Percentiles rank a stretch among this genome's conserved stretches.
These are phyloP conservation scores for Propithecus perrieri DNA, from an alignment of 2,797 vertebrate species.

Conservation along the genomic window DNA sequence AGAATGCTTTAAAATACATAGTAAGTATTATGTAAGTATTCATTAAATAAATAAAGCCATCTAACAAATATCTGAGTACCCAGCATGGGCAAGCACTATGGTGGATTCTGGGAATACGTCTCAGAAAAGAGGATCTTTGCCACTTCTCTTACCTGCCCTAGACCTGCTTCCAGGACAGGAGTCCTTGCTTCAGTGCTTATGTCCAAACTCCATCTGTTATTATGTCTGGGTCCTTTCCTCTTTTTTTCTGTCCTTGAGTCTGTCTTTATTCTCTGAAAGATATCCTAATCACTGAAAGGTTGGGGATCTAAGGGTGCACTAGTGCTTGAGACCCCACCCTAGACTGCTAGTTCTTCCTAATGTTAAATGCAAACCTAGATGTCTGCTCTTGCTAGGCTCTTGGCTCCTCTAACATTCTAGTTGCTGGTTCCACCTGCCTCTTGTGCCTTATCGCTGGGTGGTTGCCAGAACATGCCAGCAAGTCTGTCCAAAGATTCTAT, in stretches of 20 bases:
- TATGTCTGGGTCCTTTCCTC: neutral
- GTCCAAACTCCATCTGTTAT: neutral
- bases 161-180: neutral
- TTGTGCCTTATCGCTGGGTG: neutral
- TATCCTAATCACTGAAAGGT: neutral
- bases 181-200: neutral
- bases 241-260: neutral
- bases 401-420: neutral
- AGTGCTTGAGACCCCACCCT: neutral
- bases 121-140: neutral
- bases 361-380: neutral
- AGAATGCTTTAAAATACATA: neutral
- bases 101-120: neutral
- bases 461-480: neutral
- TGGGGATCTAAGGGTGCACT: neutral
- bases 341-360: neutral
- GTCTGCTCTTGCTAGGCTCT: neutral
- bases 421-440: neutral
- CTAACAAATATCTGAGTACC: neutral
- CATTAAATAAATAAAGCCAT: neutral
- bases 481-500: neutral
- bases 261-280: neutral
- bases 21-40: neutral
- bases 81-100: neutral
- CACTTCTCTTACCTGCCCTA: neutral